These are phyloP conservation scores for Papilio protenor DNA, from an alignment of 2,888 invertebrate genomes.

Conservation along the genomic window DNA sequence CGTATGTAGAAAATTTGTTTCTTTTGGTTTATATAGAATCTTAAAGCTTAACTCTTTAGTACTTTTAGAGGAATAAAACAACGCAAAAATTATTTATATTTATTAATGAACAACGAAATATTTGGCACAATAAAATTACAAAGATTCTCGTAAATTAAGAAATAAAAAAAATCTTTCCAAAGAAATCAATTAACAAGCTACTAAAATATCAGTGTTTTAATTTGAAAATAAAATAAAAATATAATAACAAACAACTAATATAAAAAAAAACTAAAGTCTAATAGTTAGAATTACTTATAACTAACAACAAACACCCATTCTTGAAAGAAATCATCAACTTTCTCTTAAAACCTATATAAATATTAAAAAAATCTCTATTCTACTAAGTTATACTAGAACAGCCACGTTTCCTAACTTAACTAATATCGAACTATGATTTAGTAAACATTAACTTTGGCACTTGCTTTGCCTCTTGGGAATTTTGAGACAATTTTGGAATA, in stretches of 20 bases:
- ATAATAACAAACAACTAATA: no score
- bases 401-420: slow-evolving; percentile 35
- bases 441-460: slow-evolving; percentile 32
- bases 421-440: slow-evolving; percentile 25
- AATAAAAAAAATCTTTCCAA: no score
- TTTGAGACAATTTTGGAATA: not conserved
- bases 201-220: no score
- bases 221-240: no score
- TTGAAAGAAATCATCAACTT: slow-evolving; percentile 21
- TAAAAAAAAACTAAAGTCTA: no score
- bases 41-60: not conserved
- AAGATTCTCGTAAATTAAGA: slow-evolving; percentile 29
- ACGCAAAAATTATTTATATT: slow-evolving; percentile 50
- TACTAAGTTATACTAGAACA: slow-evolving; percentile 35
- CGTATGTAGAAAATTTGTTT: not conserved
- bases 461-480: not conserved
- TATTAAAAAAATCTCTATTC: slow-evolving; percentile 32
- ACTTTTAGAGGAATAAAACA: slow-evolving; percentile 38
- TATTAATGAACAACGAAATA: slow-evolving; percentile 63
- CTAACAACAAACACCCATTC: slow-evolving; percentile 14
- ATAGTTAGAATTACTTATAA: not conserved
- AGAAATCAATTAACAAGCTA: no score
- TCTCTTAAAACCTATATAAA: slow-evolving; percentile 29
- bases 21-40: no score
- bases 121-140: slow-evolving; percentile 54